Evolutionary conservation across 2,888 invertebrate genomes (phyloP), one percentile per base, ranked within the genome.

Genomic region (Stenotaenia linearis): DNA sequence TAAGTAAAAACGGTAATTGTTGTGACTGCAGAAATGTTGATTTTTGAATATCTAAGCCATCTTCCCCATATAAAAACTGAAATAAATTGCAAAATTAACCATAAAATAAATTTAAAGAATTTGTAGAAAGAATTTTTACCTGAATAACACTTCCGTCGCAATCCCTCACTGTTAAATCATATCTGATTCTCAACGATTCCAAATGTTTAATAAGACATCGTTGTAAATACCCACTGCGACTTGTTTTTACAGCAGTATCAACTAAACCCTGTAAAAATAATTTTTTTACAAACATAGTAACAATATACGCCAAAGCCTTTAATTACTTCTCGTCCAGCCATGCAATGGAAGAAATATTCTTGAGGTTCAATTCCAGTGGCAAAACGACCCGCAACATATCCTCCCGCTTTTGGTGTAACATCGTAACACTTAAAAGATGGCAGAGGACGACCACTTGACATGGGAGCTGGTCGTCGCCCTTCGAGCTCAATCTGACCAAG

Each of bases 221-320:
- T 87, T 98, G 97, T 79, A 99, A 89, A 86, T 99, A 99, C 83
- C 99, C 99, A 83, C 97, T 97, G 81, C 98, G 91, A 88, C 97
- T 97, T 0, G 99, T 99, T 89, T 99, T 99, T 0, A 99, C 98
- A 82, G 99, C 99, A 3, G 99, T 99, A 91, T 99, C 99, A 84
- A 99, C 96, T 79, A 99, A 90, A 89, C 99, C 96, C 91, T 92
- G 84, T 80, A 85, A 81, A 45, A 50, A 50, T 77, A 81, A 77
- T 75, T 23, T 78, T 81, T 37, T 78, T 74, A 81, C 21, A 10
- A 79, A 79, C n/a, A n/a, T n/a, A n/a, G n/a, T n/a, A n/a, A n/a
- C n/a, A n/a, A n/a, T n/a, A n/a, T n/a, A n/a, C n/a, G n/a, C n/a
- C n/a, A n/a, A n/a, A n/a, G n/a, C n/a, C n/a, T n/a, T n/a, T n/a